A percentile compares a stretch with the other conserved stretches of the same genome.
Evolutionary conservation across 2,797 vertebrate species (phyloP).

Genomic region (Sandelia bainsii): DNA sequence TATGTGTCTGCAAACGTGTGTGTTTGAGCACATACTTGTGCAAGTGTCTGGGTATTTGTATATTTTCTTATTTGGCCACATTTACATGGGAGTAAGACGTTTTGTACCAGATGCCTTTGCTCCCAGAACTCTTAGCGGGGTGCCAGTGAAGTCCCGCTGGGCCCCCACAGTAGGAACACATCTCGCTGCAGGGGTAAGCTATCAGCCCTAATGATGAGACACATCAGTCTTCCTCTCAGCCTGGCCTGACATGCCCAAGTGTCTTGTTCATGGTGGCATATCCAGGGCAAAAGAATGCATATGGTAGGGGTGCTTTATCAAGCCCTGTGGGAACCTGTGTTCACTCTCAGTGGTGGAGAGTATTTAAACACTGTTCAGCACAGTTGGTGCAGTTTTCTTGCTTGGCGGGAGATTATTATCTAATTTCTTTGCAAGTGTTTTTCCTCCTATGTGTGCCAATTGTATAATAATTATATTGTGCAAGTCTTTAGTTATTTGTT

Average conservation of each 20-base stretch:
- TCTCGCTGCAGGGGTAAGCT: conserved; percentile 70
- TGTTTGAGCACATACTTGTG: conserved; percentile 33
- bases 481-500: not conserved
- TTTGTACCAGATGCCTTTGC: conserved; percentile 79
- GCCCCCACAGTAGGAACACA: conserved; percentile 74
- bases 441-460: conserved; percentile 23
- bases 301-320: conserved; percentile 77
- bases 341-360: conserved; percentile 67
- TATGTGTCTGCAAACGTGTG: conserved; percentile 30
- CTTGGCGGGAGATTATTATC: conserved; percentile 75
- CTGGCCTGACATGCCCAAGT: conserved; percentile 73
- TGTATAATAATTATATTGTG: conserved; percentile 31
- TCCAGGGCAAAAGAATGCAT: conserved; percentile 75
- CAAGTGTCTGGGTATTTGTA: conserved; percentile 23
- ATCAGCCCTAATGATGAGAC: conserved; percentile 70
- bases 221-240: conserved; percentile 78
- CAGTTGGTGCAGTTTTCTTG: conserved; percentile 65
- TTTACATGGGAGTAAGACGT: conserved; percentile 59
- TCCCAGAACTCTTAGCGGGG: conserved; percentile 84
- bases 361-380: conserved; percentile 69
- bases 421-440: conserved; percentile 32
- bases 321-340: conserved; percentile 82
- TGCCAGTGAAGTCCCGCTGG: conserved; percentile 78
- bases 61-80: conserved; percentile 24
- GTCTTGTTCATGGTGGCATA: conserved; percentile 81